Percentiles rank a stretch among this genome's conserved stretches.
Evolutionary conservation across 2,113 vertebrate species (phyloP).

Genomic region (Limnothrissa miodon): DNA sequence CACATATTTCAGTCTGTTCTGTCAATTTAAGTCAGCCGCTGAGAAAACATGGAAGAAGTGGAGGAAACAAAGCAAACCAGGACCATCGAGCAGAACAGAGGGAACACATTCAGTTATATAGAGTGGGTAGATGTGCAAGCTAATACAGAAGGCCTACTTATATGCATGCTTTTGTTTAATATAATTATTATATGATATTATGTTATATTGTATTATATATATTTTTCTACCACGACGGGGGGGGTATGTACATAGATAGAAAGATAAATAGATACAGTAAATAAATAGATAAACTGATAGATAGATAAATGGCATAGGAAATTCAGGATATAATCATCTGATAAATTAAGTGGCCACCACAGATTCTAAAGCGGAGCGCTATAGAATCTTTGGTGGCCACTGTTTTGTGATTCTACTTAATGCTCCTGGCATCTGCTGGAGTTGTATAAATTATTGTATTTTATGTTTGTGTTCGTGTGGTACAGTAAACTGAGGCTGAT

Average conservation of each 20-base stretch:
- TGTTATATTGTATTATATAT: not conserved
- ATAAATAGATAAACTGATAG: too few species aligned
- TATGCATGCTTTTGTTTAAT: constrained; percentile 38
- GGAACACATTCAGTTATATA: not conserved
- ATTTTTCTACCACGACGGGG: constrained; percentile 25
- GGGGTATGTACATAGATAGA: not conserved
- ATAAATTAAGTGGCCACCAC: not conserved
- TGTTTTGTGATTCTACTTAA: too few species aligned
- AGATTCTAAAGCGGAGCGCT: too few species aligned
- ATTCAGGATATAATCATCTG: not conserved
- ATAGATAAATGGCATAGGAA: too few species aligned
- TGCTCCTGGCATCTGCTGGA: too few species aligned
- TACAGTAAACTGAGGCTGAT: too few species aligned
- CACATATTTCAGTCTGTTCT: not conserved
- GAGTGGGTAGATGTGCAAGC: not conserved
- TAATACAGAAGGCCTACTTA: too few species aligned
- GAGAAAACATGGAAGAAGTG: not conserved
- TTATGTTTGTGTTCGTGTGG: too few species aligned
- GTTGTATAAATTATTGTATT: too few species aligned
- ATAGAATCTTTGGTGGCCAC: too few species aligned
- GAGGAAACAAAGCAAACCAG: not conserved
- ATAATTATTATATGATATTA: constrained; percentile 21
- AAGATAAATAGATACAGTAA: too few species aligned
- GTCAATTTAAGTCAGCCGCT: not conserved
- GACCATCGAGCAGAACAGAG: not conserved